Base-by-base conservation (phyloP, 2,113 vertebrate genomes). In the Rhipidura dahli region DNA sequence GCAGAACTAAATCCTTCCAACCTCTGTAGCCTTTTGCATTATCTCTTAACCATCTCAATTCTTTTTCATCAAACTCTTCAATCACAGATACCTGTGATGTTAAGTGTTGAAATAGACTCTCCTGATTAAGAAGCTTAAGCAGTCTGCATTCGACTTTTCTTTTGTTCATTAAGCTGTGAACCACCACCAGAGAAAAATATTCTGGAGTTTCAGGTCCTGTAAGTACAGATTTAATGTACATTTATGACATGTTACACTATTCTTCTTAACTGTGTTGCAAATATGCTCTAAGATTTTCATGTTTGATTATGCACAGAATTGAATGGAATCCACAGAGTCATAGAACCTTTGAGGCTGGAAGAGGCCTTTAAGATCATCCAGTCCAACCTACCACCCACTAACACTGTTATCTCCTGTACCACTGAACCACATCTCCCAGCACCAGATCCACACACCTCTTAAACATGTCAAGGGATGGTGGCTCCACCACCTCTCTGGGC, bases 1-100 rank as follows among this genome's bases (percentile, higher is more conserved):
- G 66, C 44, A 68, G 57, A 91, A 49, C 47, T 79, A 91, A 94
- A 72, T 37, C 26, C 28, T 79, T 88, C 19, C 53, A 94, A 64
- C 37, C 37, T 83, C 40, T 72, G 39, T 44, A 79, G 61, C 53
- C 31, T 85, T 96, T 40, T 51, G 26, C 82, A 79, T 85, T 72
- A 60, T 60, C 19, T 76, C 79, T 82, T 69, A 94, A 72, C 24
- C 18, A 3, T 24, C 50, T 72, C 51, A 50, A 83, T 85, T 93
- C 21, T 81, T 89, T 87, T 51, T 82, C 77, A 64, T 84, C 57
- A 89, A 71, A 60, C 13, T 90, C 10, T 79, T 83, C 24, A 57
- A 2, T 76, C 37, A 87, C 72, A 49, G 30, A 39, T 69, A n/a
- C 2, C 4, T 72, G 35, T 59, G 21, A 89, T 31, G 24, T 51